These are phyloP conservation scores for Craseonycteris thonglongyai DNA, from an alignment of 2,113 vertebrate genomes.

Conservation along the genomic window DNA sequence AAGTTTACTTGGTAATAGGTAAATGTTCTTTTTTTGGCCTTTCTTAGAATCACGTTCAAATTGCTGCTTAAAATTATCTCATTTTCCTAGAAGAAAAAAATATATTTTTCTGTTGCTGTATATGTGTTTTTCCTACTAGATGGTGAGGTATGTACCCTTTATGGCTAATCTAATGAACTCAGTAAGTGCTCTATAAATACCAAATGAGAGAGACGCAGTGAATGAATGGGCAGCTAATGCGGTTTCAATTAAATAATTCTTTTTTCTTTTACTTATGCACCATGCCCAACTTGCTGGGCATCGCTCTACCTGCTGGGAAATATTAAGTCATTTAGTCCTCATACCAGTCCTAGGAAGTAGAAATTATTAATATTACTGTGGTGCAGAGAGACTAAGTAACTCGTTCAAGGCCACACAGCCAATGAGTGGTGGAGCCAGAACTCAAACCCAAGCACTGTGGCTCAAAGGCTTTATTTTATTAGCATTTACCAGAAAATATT, in stretches of 20 bases:
- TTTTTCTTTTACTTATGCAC: neutral
- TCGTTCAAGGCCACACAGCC: neutral
- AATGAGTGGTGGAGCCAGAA: neutral
- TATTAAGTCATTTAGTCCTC: neutral
- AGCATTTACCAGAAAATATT: neutral
- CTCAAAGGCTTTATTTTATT: neutral
- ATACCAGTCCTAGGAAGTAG: neutral
- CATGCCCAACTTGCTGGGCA: neutral
- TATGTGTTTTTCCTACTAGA: neutral
- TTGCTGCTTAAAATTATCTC: slow-evolving; percentile 11
- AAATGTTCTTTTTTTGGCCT: slow-evolving; percentile 10
- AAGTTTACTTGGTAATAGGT: neutral
- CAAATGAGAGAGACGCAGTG: neutral
- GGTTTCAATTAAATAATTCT: neutral
- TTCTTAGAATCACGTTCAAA: slow-evolving; percentile 17
- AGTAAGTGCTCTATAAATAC: neutral
- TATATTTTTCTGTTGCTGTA: neutral
- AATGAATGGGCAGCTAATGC: neutral
- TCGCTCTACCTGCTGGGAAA: slow-evolving; percentile 4
- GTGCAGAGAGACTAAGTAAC: neutral
- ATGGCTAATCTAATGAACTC: neutral
- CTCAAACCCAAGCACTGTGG: neutral
- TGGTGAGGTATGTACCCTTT: neutral
- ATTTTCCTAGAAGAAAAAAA: slow-evolving; percentile 15
- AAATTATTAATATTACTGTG: neutral